A percentile compares a stretch with the other conserved stretches of the same genome.
Evolutionary conservation across 2,113 vertebrate species (phyloP).

Genomic region (Petaurus breviceps): DNA sequence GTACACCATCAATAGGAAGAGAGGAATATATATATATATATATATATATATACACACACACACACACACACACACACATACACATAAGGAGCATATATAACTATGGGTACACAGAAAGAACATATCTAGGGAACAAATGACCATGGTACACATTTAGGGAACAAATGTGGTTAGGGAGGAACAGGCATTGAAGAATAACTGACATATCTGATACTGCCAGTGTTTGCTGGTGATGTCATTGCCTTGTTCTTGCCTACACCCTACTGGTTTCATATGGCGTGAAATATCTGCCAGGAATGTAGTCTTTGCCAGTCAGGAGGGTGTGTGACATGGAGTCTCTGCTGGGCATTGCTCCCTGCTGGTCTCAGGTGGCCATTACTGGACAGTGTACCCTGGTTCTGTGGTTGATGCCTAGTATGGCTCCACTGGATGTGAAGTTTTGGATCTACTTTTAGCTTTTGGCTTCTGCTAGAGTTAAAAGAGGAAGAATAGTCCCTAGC

Average conservation of each 20-base stretch:
- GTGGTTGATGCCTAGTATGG: not conserved
- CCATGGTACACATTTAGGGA: not conserved
- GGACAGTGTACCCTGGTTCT: not conserved
- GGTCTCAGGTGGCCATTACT: not conserved
- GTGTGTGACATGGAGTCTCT: not conserved
- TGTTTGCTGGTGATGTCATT: not conserved
- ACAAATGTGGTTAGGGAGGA: not conserved
- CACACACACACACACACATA: no score
- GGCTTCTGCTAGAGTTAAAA: not conserved
- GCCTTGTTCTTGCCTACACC: not conserved
- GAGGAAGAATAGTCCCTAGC: not conserved
- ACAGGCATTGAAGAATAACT: not conserved
- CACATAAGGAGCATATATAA: not conserved
- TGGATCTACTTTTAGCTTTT: not conserved
- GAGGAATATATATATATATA: not conserved
- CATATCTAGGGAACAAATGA: not conserved
- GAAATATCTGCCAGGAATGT: not conserved
- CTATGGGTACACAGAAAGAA: not conserved
- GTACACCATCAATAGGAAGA: not conserved
- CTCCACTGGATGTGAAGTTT: not conserved
- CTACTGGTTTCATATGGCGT: not conserved
- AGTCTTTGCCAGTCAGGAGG: not conserved
- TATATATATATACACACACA: no score
- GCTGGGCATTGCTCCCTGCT: not conserved
- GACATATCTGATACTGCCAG: not conserved